Conservation (phyloP, 2,888 invertebrate genomes). For the Blera fallax region DNA sequence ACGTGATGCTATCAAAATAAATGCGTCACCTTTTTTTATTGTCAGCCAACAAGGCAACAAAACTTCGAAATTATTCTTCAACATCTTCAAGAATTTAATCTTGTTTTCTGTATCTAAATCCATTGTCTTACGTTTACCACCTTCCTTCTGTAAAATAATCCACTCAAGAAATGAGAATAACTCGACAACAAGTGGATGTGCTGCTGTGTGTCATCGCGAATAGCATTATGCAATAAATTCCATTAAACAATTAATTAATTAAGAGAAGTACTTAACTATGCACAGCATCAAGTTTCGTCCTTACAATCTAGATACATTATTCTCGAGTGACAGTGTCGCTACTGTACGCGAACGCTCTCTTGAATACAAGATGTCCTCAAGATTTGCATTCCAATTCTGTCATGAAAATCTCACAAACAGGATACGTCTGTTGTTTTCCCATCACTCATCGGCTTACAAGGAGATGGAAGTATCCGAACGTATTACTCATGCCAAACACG, state of each 20-base stretch:
- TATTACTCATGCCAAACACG: background rate
- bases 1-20: too few relatives aligned
- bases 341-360: background rate
- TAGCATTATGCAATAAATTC: background rate
- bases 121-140: background rate
- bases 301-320: conserved; percentile 1
- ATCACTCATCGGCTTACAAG: background rate
- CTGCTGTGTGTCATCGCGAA: background rate
- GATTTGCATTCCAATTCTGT: conserved; percentile 4
- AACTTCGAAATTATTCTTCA: too few relatives aligned
- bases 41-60: too few relatives aligned
- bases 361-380: background rate
- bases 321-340: background rate
- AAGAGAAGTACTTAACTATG: conserved; percentile 13
- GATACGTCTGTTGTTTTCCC: background rate
- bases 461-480: background rate
- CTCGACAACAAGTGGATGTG: background rate
- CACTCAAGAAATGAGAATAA: background rate
- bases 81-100: too few relatives aligned
- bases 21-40: too few relatives aligned
- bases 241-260: conserved; percentile 24
- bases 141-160: too few relatives aligned
- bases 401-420: background rate
- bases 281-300: conserved; percentile 16
- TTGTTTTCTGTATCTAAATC: too few relatives aligned